Evolutionary conservation across 2,888 invertebrate genomes (phyloP), one percentile per base, ranked within the genome.

Genomic region (Philopedon plagiatum): DNA sequence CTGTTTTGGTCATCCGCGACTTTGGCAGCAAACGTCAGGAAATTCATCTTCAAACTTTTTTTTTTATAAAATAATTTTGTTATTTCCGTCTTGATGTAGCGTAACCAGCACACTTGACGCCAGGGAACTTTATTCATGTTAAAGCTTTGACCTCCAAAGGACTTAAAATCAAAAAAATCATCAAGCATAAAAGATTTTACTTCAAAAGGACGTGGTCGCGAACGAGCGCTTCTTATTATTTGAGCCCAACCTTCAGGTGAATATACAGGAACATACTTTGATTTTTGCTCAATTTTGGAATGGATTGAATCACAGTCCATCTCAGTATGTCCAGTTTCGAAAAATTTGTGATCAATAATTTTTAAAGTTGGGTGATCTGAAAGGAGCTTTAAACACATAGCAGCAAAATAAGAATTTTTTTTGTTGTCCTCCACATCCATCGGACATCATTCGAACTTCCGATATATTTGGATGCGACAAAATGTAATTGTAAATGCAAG

Each of bases 211-310:
- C 29, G 29, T 29, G 29, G 34, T 34, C n/a, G 63, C 21, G 75
- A 56, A 21, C 29, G 70, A 26, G 77, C 64, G 58, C 57, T 46
- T 75, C 77, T 44, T 41, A 78, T 77, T 19, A 76, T 18, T 64
- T 78, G 76, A 9, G 77, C 71, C 75, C 78, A 75, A 4, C 70
- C 77, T 62, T 80, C 80, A 56, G 78, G 78, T 15, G 74, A 77
- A 61, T 80, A 80, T 7, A 79, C 76, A n/a, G 79, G 76, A 54
- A 76, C 73, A 62, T 77, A 74, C 64, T 80, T 80, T 19, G 74
- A 56, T 71, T 80, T 80, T 21, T 64, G 57, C 74, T 80, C 79
- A 57, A 79, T 78, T 76, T 79, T 78, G 5, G 79, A 80, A 57
- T 79, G 78, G 9, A 65, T 9, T 5, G 65, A n/a, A n/a, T n/a